phyloP scores from a whole-genome alignment of 2,888 invertebrate genomes.

The Rhopalosiphum nymphaeae region DNA sequence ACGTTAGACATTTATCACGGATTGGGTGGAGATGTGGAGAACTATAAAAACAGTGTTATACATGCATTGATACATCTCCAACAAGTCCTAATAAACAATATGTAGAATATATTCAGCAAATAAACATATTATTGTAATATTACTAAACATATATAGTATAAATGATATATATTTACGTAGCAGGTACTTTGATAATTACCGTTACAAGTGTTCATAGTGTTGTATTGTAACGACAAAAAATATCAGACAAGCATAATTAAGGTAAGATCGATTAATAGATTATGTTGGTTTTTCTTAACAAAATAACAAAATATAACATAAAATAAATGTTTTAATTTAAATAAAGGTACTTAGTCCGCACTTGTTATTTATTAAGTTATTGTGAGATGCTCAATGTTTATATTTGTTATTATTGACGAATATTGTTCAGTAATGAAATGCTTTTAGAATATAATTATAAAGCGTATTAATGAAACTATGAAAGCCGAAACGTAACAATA shows the following conservation, averaged over 20 bases:
- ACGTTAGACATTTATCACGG: neutral
- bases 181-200: neutral
- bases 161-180: no score
- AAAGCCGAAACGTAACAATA: slow-evolving; percentile 9
- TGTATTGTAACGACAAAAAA: neutral
- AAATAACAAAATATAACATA: neutral
- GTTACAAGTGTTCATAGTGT: neutral
- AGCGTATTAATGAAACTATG: neutral
- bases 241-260: no score
- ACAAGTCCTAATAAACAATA: neutral
- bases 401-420: neutral
- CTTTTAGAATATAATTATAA: neutral
- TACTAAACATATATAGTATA: neutral
- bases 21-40: neutral
- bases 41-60: neutral
- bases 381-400: neutral
- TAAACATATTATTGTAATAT: neutral
- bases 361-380: neutral
- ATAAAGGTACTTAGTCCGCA: neutral
- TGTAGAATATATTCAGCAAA: neutral
- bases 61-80: neutral
- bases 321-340: neutral
- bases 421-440: neutral
- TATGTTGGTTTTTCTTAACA: neutral
- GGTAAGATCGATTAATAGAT: neutral